Evolutionary conservation across 2,113 vertebrate genomes (phyloP), one percentile per base, ranked within the genome.

Genomic region (Nipponia nippon): DNA sequence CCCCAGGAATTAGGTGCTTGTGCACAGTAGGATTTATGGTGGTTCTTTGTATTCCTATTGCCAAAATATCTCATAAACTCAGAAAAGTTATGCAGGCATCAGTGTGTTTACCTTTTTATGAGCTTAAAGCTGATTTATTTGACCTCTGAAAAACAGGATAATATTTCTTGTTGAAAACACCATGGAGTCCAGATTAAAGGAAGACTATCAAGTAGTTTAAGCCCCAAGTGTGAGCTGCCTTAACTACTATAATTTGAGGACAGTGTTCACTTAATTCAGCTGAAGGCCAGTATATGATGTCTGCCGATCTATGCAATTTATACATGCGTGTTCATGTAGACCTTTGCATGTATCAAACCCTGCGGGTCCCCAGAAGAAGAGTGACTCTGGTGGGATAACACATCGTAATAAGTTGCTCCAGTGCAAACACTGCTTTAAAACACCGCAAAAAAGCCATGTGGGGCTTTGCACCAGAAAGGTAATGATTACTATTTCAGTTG

Each of bases 51-150:
- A 88, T 94, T 98, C 76, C 85, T 38, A 23, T 94, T 96, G 84
- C 93, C 98, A 97, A 95, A 97, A 97, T 97, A 96, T 94, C 97
- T 98, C 98, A 97, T 98, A 98, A 98, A 98, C 96, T 95, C 94
- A 92, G 90, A 88, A 96, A 97, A 96, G 94, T 95, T 94, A 93
- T 11, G 46, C 95, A 83, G 93, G 87, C 81, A 97, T 95, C 95
- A 92, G n/a, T 66, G 73, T 97, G 96, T 98, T 98, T 98, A 98
- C 95, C 72, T 98, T 97, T 97, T 91, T 93, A 84, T 46, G 75
- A 97, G 94, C 94, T 98, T 98, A 96, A 97, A 97, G 88, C 81
- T 97, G 95, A 98, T 98, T 97, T 98, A 97, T 98, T 96, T 97
- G 93, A 98, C 94, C 96, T 98, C 71, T 97, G 92, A 87, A 98